Conservation (phyloP, 2,113 vertebrate species). For the Electrona antarctica region DNA sequence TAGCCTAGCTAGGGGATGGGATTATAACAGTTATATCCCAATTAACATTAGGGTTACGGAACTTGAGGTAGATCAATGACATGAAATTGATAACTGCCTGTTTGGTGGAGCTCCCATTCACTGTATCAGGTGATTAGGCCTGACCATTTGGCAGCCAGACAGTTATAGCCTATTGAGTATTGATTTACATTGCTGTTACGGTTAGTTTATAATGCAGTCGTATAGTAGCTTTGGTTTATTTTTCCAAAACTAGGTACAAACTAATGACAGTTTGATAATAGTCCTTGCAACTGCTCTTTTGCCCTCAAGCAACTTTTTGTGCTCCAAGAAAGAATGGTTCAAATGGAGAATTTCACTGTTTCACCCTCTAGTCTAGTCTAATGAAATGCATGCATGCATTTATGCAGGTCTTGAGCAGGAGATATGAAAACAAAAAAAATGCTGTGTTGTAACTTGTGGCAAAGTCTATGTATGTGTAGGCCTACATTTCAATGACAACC, state of each 20-base stretch:
- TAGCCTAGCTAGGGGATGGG: not conserved
- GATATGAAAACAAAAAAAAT: no score
- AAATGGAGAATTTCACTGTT: no score
- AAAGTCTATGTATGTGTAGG: not conserved
- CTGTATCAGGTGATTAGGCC: not conserved
- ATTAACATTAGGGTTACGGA: constrained; percentile 36
- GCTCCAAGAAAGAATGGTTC: no score
- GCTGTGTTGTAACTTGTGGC: no score
- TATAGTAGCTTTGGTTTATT: not conserved
- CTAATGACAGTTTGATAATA: not conserved
- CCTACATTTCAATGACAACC: not conserved
- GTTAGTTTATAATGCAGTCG: not conserved
- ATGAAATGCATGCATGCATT: no score
- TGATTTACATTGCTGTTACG: not conserved
- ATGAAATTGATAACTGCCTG: not conserved
- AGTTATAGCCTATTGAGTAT: not conserved
- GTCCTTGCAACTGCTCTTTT: not conserved
- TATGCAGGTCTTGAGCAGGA: no score
- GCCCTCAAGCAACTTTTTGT: not conserved
- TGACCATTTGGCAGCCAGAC: not conserved
- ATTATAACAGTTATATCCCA: constrained; percentile 21
- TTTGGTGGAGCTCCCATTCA: not conserved
- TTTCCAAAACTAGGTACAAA: not conserved
- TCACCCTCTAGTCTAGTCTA: no score
- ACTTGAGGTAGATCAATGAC: constrained; percentile 3